Evolutionary conservation across 1,140 invertebrate species (phyloP).

Genomic region (Coenobita brevimanus): DNA sequence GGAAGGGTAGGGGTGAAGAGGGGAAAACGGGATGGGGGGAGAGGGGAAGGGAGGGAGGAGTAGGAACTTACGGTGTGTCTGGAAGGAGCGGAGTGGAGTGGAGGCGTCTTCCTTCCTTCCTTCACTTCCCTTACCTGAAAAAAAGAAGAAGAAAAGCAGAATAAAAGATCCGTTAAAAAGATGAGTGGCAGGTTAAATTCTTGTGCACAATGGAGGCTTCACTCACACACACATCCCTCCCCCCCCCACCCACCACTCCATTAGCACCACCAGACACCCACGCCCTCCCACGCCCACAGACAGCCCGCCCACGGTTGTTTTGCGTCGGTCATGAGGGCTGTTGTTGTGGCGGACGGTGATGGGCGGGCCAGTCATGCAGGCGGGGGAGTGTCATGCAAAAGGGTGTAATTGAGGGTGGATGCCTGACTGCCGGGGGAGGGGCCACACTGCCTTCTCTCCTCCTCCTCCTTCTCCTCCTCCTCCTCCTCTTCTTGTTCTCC

Average conservation of each 20-base stretch:
- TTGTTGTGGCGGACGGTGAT: neutral
- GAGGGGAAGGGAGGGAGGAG: neutral
- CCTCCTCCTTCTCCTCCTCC: neutral
- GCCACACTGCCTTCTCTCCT: neutral
- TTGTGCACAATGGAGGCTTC: constrained; percentile 11
- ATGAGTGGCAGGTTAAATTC: constrained; percentile 17
- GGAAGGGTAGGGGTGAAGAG: neutral
- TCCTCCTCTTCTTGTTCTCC: neutral
- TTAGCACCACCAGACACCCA: constrained; percentile 19
- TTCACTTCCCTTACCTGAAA: neutral
- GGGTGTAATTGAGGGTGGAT: neutral
- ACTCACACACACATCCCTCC: neutral
- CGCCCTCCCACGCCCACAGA: neutral
- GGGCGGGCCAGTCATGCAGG: neutral
- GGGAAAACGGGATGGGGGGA: neutral
- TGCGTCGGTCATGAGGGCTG: neutral
- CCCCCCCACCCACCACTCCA: too few species aligned
- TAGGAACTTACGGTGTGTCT: too few species aligned
- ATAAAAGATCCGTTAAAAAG: neutral
- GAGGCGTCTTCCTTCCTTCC: neutral
- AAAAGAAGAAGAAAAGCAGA: neutral
- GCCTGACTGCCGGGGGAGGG: neutral
- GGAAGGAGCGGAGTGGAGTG: too few species aligned
- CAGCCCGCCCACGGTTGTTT: constrained; percentile 1
- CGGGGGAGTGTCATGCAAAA: neutral